These are phyloP conservation scores for Limnephilus lunatus DNA, from an alignment of 2,888 invertebrate species.

Conservation along the genomic window DNA sequence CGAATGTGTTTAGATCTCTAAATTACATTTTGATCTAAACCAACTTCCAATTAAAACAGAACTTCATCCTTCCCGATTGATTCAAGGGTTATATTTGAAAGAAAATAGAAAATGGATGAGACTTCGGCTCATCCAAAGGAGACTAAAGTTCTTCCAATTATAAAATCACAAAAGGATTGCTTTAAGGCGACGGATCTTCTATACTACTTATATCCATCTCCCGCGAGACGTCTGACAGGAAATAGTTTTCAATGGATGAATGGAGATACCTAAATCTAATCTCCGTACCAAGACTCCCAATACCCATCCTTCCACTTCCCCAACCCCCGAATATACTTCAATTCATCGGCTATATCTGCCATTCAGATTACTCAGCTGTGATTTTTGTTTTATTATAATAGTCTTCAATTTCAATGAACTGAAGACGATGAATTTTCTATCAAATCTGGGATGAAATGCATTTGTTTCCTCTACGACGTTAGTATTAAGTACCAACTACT, in stretches of 20 bases:
- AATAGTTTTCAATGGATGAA: constrained; percentile 56
- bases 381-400: neutral
- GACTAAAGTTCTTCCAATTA: constrained; percentile 52
- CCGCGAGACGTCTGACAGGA: constrained; percentile 48
- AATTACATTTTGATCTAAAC: neutral
- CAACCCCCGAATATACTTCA: neutral
- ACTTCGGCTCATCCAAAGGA: constrained; percentile 29
- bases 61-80: neutral
- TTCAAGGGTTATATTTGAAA: neutral
- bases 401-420: neutral
- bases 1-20: too few species aligned
- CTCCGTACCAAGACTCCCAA: constrained; percentile 15
- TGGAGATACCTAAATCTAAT: constrained; percentile 43
- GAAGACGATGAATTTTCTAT: neutral
- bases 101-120: constrained; percentile 21
- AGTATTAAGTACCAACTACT: too few species aligned
- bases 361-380: constrained; percentile 16
- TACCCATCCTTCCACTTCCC: neutral
- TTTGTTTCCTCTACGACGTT: too few species aligned
- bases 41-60: neutral
- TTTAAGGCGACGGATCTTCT: constrained; percentile 49
- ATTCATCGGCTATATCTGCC: constrained; percentile 20
- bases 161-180: constrained; percentile 57
- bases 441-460: neutral
- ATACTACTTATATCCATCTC: constrained; percentile 25